These are phyloP conservation scores for Capreolus pygargus DNA, from an alignment of 2,113 vertebrate genomes.

Conservation along the genomic window DNA sequence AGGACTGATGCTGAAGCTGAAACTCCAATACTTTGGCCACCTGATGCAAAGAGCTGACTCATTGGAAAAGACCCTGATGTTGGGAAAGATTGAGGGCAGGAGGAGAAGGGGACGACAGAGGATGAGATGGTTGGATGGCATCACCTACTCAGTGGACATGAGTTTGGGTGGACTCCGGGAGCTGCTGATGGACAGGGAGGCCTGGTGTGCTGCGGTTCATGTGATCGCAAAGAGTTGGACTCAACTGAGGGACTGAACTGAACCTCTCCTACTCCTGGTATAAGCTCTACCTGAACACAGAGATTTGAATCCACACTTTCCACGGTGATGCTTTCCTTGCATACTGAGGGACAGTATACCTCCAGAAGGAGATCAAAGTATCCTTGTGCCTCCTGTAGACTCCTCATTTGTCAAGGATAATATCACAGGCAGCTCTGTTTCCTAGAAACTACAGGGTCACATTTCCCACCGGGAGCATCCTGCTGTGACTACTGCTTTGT, in stretches of 20 bases:
- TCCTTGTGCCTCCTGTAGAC: not conserved
- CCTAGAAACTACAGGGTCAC: not conserved
- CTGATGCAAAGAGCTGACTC: fast-evolving
- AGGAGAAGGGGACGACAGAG: not conserved
- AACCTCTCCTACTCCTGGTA: not conserved
- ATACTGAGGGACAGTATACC: not conserved
- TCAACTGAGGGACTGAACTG: fast-evolving
- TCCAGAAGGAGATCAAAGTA: not conserved
- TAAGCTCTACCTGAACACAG: not conserved
- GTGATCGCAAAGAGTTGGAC: fast-evolving
- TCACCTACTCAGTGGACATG: fast-evolving
- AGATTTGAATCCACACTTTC: not conserved
- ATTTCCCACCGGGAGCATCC: not conserved
- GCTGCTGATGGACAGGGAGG: not conserved
- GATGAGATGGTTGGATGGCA: not conserved
- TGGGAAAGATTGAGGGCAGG: not conserved
- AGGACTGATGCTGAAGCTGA: not conserved
- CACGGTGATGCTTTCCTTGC: not conserved
- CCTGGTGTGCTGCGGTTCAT: fast-evolving
- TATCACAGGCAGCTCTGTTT: not conserved
- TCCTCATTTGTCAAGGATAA: not conserved
- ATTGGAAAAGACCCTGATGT: not conserved
- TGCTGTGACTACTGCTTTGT: not conserved
- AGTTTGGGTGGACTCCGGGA: not conserved
- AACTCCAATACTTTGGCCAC: not conserved